These are phyloP conservation scores for Drosophila mimetica DNA, from an alignment of 2,888 invertebrate species.

Conservation along the genomic window DNA sequence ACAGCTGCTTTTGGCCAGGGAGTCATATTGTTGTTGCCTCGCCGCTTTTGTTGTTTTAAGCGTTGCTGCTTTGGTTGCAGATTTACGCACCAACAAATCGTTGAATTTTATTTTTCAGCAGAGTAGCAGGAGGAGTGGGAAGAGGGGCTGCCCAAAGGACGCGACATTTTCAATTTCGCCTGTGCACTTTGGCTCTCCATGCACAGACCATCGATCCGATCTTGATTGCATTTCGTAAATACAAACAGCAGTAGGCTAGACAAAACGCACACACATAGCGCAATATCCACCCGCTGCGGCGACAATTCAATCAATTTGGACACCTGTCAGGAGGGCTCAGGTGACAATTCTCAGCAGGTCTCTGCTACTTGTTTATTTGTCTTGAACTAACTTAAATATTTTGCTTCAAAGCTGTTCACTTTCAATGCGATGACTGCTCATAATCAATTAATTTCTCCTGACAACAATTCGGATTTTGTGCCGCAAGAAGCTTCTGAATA, in stretches of 20 bases:
- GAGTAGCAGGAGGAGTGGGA: background rate
- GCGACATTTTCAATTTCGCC: constrained; percentile 68
- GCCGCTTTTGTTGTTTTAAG: constrained; percentile 58
- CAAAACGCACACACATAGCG: constrained; percentile 24
- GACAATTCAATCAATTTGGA: constrained; percentile 72
- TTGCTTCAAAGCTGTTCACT: background rate
- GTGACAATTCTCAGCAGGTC: constrained; percentile 13
- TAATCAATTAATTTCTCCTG: background rate
- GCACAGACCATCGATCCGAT: constrained; percentile 44
- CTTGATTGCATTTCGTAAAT: constrained; percentile 76
- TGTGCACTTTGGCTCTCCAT: constrained; percentile 37
- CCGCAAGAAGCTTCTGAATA: background rate
- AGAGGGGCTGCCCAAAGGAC: constrained; percentile 20
- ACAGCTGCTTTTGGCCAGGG: constrained; percentile 68
- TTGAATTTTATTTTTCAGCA: constrained; percentile 63
- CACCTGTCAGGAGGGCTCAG: constrained; percentile 4
- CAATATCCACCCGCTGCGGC: constrained; percentile 53
- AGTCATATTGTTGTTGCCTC: constrained; percentile 31
- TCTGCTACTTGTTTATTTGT: background rate
- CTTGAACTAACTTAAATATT: constrained; percentile 1
- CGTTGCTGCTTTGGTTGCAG: constrained; percentile 73
- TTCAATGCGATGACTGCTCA: background rate
- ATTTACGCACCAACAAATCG: constrained; percentile 79
- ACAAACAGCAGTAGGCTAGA: constrained; percentile 53
- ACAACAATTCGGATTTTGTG: background rate